Percentiles rank a stretch among this genome's conserved stretches.
Evolutionary conservation across 2,888 invertebrate genomes (phyloP).

Genomic region (Gasteruption jaculator): DNA sequence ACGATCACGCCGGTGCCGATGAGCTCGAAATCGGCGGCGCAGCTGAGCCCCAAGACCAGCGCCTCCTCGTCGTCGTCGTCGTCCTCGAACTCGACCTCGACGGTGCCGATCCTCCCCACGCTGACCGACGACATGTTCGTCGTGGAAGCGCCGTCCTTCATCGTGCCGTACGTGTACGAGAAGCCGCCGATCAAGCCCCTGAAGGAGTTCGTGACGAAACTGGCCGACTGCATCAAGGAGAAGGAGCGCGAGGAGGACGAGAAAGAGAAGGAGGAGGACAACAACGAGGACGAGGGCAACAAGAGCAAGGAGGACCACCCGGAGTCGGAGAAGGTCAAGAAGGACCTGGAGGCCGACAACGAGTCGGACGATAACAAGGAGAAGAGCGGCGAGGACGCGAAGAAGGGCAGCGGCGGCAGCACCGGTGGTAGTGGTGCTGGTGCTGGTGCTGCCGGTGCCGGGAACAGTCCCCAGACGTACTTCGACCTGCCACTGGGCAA

Average conservation of each 20-base stretch:
- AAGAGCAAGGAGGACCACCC: constrained; percentile 36
- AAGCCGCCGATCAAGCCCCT: constrained; percentile 79
- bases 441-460: constrained; percentile 27
- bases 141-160: constrained; percentile 88
- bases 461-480: constrained; percentile 63
- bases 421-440: too few relatives aligned
- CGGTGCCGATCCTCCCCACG: constrained; percentile 68
- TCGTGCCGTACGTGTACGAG: constrained; percentile 90
- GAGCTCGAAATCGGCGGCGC: constrained; percentile 37
- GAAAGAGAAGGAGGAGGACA: constrained; percentile 46
- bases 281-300: constrained; percentile 31
- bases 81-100: constrained; percentile 35
- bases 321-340: constrained; percentile 43
- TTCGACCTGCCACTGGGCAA: constrained; percentile 85
- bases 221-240: constrained; percentile 63
- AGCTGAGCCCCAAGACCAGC: constrained; percentile 38
- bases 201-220: constrained; percentile 65
- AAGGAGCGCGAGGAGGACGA: constrained; percentile 55
- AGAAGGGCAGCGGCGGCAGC: too few relatives aligned
- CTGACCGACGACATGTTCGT: constrained; percentile 90
- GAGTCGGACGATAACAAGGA: constrained; percentile 29
- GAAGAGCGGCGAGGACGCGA: constrained; percentile 30
- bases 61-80: constrained; percentile 17
- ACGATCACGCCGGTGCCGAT: constrained; percentile 58
- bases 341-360: constrained; percentile 29